Evolutionary conservation across 2,797 vertebrate species (phyloP).

Genomic region (Numenius phaeopus): DNA sequence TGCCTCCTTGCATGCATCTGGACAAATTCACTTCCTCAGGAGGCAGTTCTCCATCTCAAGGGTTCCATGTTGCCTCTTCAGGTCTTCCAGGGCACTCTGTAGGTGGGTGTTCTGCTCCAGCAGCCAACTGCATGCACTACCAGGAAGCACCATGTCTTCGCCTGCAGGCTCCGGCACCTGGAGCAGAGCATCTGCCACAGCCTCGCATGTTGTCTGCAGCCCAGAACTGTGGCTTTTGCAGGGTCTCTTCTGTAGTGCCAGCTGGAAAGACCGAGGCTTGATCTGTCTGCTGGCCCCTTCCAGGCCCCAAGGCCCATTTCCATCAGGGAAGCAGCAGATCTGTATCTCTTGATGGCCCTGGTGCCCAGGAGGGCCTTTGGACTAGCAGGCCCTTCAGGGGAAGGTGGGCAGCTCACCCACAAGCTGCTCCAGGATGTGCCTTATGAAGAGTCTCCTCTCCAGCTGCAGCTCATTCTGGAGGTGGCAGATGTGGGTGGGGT

Average conservation of each 20-base stretch:
- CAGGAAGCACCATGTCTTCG: too few relatives aligned
- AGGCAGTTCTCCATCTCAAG: neutral
- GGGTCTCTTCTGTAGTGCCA: neutral
- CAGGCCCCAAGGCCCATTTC: neutral
- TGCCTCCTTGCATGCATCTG: neutral
- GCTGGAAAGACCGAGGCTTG: neutral
- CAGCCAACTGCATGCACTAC: neutral
- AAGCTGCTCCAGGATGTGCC: neutral
- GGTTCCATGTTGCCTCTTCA: constrained; percentile 76
- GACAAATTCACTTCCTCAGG: neutral
- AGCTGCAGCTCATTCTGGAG: neutral
- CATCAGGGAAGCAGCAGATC: neutral
- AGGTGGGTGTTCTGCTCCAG: constrained; percentile 84
- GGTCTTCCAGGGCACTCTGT: constrained; percentile 82
- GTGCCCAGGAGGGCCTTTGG: neutral
- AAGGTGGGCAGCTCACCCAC: neutral
- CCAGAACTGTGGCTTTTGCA: neutral
- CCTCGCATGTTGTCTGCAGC: neutral
- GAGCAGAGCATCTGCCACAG: neutral
- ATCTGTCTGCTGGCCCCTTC: neutral
- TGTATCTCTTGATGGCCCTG: neutral
- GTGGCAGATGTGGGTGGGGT: neutral
- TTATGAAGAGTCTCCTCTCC: neutral
- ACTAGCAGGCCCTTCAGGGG: too few relatives aligned
- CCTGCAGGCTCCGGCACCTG: neutral